A percentile compares a stretch with the other conserved stretches of the same genome.
phyloP scores from a whole-genome alignment of 2,113 vertebrate species.

The Caracal caracal region DNA sequence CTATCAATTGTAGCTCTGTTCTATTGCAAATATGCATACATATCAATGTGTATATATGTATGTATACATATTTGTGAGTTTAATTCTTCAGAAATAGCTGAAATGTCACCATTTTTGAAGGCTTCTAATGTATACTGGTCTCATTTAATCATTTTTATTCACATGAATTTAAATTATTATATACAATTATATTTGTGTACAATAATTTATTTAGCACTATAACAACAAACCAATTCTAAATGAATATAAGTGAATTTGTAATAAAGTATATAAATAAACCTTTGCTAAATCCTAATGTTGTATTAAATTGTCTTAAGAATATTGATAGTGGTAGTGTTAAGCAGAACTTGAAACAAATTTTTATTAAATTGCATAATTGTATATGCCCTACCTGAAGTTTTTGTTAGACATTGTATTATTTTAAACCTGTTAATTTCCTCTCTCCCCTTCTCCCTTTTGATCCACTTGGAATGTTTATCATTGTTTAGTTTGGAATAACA shows the following conservation, averaged over 20 bases:
- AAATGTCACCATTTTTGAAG: conserved; percentile 21
- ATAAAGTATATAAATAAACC: neutral
- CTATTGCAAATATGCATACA: neutral
- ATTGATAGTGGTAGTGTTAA: conserved; percentile 4
- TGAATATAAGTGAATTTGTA: conserved; percentile 52
- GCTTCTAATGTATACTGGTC: neutral
- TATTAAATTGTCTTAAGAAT: conserved; percentile 22
- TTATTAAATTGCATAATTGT: conserved; percentile 30
- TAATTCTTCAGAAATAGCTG: neutral
- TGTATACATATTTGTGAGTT: neutral
- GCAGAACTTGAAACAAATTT: conserved; percentile 41
- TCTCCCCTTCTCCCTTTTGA: neutral
- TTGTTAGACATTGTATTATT: conserved; percentile 39
- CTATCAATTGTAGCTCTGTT: neutral
- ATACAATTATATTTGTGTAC: neutral
- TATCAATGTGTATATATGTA: neutral
- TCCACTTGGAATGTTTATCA: conserved; percentile 1
- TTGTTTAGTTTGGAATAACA: conserved; percentile 44
- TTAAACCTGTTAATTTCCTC: neutral
- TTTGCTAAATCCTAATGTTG: neutral
- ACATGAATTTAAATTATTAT: conserved; percentile 17
- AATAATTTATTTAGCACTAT: neutral
- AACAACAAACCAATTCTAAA: neutral
- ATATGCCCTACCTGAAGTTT: neutral
- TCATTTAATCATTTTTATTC: conserved; percentile 54